phyloP scores from a whole-genome alignment of 2,888 invertebrate genomes.

The Eremobia ochroleuca region DNA sequence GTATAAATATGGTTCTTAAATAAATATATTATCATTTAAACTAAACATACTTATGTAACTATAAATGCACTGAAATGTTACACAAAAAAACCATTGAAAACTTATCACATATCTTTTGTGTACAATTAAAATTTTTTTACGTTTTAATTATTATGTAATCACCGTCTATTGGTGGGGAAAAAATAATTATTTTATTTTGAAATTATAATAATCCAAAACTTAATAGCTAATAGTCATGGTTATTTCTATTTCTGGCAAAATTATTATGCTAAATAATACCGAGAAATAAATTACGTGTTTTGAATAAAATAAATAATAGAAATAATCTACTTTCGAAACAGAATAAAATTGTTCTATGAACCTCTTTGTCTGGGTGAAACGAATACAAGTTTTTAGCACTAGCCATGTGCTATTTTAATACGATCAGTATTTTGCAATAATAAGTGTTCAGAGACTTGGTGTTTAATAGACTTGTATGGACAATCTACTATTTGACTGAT shows the following conservation, averaged over 20 bases:
- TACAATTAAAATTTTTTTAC: slow-evolving; percentile 74
- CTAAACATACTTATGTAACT: slow-evolving; percentile 70
- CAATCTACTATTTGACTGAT: not conserved
- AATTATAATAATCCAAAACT: slow-evolving; percentile 61
- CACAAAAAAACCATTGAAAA: slow-evolving; percentile 80
- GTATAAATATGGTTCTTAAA: slow-evolving; percentile 86
- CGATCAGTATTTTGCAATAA: not conserved
- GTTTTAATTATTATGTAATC: slow-evolving; percentile 68
- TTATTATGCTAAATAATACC: slow-evolving; percentile 61
- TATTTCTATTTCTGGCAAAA: slow-evolving; percentile 82
- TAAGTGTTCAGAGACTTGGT: not conserved
- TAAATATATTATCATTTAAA: slow-evolving; percentile 80
- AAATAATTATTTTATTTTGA: slow-evolving; percentile 67
- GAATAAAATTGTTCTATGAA: slow-evolving; percentile 32
- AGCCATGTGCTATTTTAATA: slow-evolving; percentile 11
- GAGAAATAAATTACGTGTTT: slow-evolving; percentile 63
- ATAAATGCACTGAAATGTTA: slow-evolving; percentile 87
- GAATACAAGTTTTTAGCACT: not conserved
- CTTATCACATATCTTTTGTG: slow-evolving; percentile 89
- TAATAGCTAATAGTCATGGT: slow-evolving; percentile 77
- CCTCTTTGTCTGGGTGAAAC: slow-evolving; percentile 24
- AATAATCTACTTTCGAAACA: slow-evolving; percentile 51
- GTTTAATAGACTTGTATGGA: not conserved
- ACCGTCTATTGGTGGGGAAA: slow-evolving; percentile 79
- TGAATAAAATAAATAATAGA: slow-evolving; percentile 50